Percentiles rank a stretch among this genome's conserved stretches.
phyloP scores from a whole-genome alignment of 2,888 invertebrate species.

The Eristalis arbustorum region DNA sequence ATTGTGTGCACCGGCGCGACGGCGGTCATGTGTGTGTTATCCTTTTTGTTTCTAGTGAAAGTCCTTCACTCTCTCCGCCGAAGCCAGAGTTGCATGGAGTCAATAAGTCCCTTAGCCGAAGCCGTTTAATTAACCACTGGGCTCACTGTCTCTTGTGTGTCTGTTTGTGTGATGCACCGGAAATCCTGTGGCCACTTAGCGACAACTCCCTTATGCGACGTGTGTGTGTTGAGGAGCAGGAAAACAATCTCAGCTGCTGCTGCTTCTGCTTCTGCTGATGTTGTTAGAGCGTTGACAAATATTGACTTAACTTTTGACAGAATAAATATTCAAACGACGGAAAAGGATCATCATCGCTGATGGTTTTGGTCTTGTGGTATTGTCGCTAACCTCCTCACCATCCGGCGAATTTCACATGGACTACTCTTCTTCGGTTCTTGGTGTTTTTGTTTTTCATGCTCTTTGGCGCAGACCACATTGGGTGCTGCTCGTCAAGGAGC shows the following conservation, averaged over 20 bases:
- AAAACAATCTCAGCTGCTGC: conserved; percentile 53
- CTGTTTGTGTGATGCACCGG: conserved; percentile 26
- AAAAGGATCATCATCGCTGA: conserved; percentile 33
- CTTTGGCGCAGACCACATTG: not conserved
- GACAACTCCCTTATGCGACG: not conserved
- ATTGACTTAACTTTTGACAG: conserved; percentile 58
- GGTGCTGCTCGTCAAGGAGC: conserved; percentile 33
- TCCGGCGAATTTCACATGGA: conserved; percentile 38
- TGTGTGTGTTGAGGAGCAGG: conserved; percentile 14
- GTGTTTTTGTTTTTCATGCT: conserved; percentile 28
- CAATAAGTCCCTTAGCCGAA: conserved; percentile 11
- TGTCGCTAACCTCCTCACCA: not conserved
- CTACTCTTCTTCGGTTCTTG: not conserved
- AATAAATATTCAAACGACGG: conserved; percentile 43
- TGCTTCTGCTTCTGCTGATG: not conserved
- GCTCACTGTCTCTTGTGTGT: not conserved
- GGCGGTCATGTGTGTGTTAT: not conserved
- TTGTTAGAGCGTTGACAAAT: conserved; percentile 45
- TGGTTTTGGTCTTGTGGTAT: not conserved
- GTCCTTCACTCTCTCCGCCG: conserved; percentile 1
- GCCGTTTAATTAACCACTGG: conserved; percentile 38
- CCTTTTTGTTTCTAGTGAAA: conserved; percentile 14
- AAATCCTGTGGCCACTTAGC: conserved; percentile 21
- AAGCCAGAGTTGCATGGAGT: conserved; percentile 36
- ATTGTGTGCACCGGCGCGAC: not conserved